Conservation (phyloP, 2,888 invertebrate genomes). For the Ametastegia equiseti region DNA sequence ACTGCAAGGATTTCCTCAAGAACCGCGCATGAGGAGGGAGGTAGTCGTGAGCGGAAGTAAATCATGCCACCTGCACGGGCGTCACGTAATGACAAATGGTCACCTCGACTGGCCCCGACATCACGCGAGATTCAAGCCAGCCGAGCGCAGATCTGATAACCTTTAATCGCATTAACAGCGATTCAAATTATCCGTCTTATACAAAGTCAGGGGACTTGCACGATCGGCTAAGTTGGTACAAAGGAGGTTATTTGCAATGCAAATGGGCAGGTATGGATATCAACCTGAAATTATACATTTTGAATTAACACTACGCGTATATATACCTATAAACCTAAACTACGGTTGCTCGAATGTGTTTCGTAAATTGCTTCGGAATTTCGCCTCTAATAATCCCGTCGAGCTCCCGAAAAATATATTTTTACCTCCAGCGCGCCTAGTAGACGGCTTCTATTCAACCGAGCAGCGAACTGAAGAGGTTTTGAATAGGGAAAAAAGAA, state of each 20-base stretch:
- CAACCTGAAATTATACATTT: constrained; percentile 33
- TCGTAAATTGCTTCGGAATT: constrained; percentile 15
- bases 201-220: constrained; percentile 1
- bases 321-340: no score
- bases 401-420: not conserved
- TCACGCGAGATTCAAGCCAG: constrained; percentile 70
- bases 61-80: constrained; percentile 71
- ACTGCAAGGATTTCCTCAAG: not conserved
- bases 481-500: not conserved
- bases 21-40: constrained; percentile 50
- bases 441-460: not conserved
- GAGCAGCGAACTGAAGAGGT: not conserved
- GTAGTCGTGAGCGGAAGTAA: constrained; percentile 71
- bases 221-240: constrained; percentile 15
- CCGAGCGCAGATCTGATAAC: constrained; percentile 73
- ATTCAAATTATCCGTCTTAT: constrained; percentile 49
- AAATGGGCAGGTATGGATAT: constrained; percentile 31
- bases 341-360: constrained; percentile 1
- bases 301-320: constrained; percentile 27
- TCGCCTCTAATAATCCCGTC: constrained; percentile 5
- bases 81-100: constrained; percentile 75
- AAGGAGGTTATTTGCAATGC: constrained; percentile 44
- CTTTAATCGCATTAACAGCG: constrained; percentile 70
- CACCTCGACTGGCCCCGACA: constrained; percentile 62
- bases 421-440: constrained; percentile 8